Conservation (phyloP, 2,113 vertebrate species). For the Antechinus stuartii region DNA sequence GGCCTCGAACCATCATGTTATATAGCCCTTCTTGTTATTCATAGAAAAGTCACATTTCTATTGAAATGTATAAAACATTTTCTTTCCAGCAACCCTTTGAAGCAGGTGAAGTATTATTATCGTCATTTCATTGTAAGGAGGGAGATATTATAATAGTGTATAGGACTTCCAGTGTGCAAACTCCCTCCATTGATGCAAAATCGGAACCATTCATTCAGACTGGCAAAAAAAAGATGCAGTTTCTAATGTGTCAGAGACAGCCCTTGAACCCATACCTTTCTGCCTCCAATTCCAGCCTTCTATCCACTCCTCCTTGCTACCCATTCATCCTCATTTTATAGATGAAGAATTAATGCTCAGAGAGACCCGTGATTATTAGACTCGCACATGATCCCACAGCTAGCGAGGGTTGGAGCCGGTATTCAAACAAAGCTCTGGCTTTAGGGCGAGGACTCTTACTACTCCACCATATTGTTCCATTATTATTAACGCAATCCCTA, state of each 20-base stretch:
- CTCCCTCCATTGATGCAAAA: background rate
- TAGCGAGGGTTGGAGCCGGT: background rate
- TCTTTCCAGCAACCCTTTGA: background rate
- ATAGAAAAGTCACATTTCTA: background rate
- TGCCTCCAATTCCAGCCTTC: background rate
- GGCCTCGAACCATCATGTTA: background rate
- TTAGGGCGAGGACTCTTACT: background rate
- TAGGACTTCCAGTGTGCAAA: background rate
- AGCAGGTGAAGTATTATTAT: background rate
- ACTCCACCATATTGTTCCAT: background rate
- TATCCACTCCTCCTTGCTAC: background rate
- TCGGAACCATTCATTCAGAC: background rate
- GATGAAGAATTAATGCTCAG: background rate
- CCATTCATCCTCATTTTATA: background rate
- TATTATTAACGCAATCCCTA: slow-evolving; percentile 7
- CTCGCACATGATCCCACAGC: background rate
- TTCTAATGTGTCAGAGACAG: background rate
- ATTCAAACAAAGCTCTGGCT: background rate
- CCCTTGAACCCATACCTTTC: background rate
- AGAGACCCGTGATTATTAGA: background rate
- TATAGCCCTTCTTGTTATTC: background rate
- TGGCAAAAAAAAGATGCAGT: background rate
- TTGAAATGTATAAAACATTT: background rate
- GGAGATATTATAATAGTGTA: background rate
- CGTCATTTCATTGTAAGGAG: background rate